Conservation (phyloP, 2,888 invertebrate species). For the Lithophane leautieri region DNA sequence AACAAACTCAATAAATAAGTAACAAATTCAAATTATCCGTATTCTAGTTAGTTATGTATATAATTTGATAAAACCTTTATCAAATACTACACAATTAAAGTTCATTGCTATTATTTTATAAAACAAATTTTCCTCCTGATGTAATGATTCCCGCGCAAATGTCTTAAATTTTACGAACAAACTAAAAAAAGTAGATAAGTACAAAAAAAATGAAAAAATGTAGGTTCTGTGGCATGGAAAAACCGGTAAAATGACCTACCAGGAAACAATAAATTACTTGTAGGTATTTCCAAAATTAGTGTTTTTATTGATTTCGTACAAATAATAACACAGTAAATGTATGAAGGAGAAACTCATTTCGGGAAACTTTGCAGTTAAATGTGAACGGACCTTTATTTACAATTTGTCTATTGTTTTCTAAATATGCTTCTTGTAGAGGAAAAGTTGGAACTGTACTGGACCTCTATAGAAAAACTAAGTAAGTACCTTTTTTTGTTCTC, state of each 20-base stretch:
- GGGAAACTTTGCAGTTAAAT: background rate
- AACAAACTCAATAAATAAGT: background rate
- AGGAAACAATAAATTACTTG: background rate
- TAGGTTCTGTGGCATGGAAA: background rate
- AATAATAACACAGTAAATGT: conserved; percentile 1
- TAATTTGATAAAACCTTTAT: conserved; percentile 29
- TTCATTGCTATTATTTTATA: background rate
- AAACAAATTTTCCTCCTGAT: conserved; percentile 26
- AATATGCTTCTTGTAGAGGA: background rate
- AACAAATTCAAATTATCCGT: background rate
- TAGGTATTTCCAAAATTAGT: background rate
- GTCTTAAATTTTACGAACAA: background rate
- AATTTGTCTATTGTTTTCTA: conserved; percentile 5
- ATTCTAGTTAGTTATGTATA: background rate
- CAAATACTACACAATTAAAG: conserved; percentile 9
- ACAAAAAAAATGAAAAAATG: background rate
- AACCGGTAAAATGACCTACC: background rate
- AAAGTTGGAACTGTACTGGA: conserved; percentile 1
- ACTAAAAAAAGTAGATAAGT: too few relatives aligned
- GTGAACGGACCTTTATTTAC: conserved; percentile 8
- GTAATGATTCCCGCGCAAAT: conserved; percentile 36
- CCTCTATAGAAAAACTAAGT: too few relatives aligned
- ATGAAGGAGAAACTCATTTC: background rate
- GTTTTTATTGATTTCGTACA: conserved; percentile 9
- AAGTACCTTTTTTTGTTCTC: too few relatives aligned